phyloP scores from a whole-genome alignment of 1,140 invertebrate genomes.

The Drosophila ananassae region DNA sequence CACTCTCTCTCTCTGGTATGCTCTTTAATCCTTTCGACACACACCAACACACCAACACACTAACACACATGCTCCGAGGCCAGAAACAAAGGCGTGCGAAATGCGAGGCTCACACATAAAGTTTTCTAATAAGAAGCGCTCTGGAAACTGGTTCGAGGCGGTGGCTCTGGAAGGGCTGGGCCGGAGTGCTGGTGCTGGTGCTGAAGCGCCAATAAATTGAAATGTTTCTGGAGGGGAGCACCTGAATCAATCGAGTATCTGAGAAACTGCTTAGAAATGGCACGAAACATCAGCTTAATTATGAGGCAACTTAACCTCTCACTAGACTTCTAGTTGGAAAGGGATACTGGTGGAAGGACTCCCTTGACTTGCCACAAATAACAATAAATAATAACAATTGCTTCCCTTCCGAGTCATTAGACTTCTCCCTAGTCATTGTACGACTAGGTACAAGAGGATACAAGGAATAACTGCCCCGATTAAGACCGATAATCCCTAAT shows the following conservation, averaged over 20 bases:
- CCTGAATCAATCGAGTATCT: too few relatives aligned
- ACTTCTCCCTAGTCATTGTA: too few relatives aligned
- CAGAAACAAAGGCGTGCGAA: slow-evolving; percentile 56
- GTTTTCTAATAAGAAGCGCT: slow-evolving; percentile 70
- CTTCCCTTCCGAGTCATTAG: too few relatives aligned
- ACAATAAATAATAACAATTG: too few relatives aligned
- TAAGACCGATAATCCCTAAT: neutral
- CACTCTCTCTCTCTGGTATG: slow-evolving; percentile 11
- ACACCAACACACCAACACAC: slow-evolving; percentile 11
- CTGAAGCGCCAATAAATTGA: slow-evolving; percentile 46
- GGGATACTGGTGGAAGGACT: too few relatives aligned
- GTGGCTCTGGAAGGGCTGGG: slow-evolving; percentile 33
- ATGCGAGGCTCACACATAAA: slow-evolving; percentile 61
- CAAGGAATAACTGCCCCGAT: too few relatives aligned
- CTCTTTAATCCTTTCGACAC: slow-evolving; percentile 18
- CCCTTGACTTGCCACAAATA: too few relatives aligned
- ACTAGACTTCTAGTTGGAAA: too few relatives aligned
- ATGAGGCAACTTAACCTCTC: too few relatives aligned
- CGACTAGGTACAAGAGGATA: too few relatives aligned
- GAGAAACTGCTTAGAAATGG: too few relatives aligned
- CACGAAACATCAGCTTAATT: neutral
- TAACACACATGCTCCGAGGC: slow-evolving; percentile 15
- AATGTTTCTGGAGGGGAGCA: slow-evolving; percentile 27
- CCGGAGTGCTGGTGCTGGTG: neutral
- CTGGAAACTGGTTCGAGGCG: slow-evolving; percentile 39